Evolutionary conservation across 2,113 vertebrate genomes (phyloP), one percentile per base, ranked within the genome.

Genomic region (Takifugu flavidus): DNA sequence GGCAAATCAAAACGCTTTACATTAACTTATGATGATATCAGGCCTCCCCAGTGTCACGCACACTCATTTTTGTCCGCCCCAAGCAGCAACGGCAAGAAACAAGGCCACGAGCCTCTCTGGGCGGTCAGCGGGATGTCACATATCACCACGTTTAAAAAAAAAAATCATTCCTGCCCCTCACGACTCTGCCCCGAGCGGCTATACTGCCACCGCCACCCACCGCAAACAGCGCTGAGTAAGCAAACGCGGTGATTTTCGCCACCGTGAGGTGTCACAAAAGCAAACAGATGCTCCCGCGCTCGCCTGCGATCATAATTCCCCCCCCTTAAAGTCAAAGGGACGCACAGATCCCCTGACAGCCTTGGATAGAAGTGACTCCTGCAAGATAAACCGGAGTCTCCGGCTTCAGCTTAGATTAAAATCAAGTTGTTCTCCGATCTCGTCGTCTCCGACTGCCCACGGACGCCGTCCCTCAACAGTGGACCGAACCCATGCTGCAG

Each of bases 1-100:
- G 11, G 8, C 34, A 39, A 39, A 39, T 39, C n/a, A 46, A 34
- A 27, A 39, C 42, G 49, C 13, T 4, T 7, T 12, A 13, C 44
- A 45, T 45, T 45, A 13, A 45, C 14, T 2, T 6, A 20, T 28
- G 53, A 5, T 53, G 25, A 31, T 34, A 46, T 39, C 49, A 29
- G 8, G 13, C 12, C 25, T 20, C 14, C 27, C 53, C 1, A 5
- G 28, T 28, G 59, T 63, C 67, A 56, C 3, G 1, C 29, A 39
- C n/a, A 42, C n/a, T 4, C 4, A 52, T 58, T 65, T 63, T 65
- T 47, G 43, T 64, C 20, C 27, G 43, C 59, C 46, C 11, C 0
- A 61, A 76, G 59, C 55, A 52, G 26, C 44, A 42, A 42, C 4
- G 31, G 56, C 53, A 62, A 53, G 11, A 62, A 72, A 69, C 60